phyloP scores from a whole-genome alignment of 2,888 invertebrate species.

The Gasteruption jaculator region DNA sequence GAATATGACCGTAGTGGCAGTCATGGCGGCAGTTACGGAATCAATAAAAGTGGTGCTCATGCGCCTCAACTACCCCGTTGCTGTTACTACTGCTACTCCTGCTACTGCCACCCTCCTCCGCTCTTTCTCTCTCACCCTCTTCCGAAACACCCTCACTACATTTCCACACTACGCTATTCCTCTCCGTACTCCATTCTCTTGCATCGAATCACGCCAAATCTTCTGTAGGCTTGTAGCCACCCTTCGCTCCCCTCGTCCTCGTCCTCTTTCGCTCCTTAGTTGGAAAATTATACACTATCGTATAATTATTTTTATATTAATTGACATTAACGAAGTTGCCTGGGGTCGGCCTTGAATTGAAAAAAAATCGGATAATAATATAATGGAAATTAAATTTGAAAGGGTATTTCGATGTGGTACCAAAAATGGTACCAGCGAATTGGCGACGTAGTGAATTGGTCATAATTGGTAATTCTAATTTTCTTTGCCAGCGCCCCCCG shows the following conservation, averaged over 20 bases:
- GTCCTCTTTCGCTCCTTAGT: constrained; percentile 12
- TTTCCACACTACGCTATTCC: constrained; percentile 15
- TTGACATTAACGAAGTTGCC: too few species aligned
- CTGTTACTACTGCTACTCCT: constrained; percentile 42
- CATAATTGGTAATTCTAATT: too few species aligned
- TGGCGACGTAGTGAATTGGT: too few species aligned
- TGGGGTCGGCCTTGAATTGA: too few species aligned
- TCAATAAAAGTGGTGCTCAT: constrained; percentile 53
- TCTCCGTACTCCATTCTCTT: not conserved
- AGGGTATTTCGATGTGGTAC: too few species aligned
- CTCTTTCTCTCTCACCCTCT: constrained; percentile 18
- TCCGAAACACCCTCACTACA: constrained; percentile 18
- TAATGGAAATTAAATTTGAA: too few species aligned
- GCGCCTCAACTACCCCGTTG: constrained; percentile 51
- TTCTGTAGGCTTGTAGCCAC: constrained; percentile 39
- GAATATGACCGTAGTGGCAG: too few species aligned
- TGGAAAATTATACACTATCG: constrained; percentile 22
- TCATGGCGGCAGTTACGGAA: constrained; percentile 53
- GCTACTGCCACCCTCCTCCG: constrained; percentile 24
- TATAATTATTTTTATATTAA: too few species aligned
- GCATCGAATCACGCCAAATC: constrained; percentile 45
- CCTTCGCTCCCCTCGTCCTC: constrained; percentile 22
- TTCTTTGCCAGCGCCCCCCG: too few species aligned
- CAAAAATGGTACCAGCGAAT: too few species aligned
- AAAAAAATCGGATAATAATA: too few species aligned